phyloP scores from a whole-genome alignment of 2,113 vertebrate species.

The Reinhardtius hippoglossoides region DNA sequence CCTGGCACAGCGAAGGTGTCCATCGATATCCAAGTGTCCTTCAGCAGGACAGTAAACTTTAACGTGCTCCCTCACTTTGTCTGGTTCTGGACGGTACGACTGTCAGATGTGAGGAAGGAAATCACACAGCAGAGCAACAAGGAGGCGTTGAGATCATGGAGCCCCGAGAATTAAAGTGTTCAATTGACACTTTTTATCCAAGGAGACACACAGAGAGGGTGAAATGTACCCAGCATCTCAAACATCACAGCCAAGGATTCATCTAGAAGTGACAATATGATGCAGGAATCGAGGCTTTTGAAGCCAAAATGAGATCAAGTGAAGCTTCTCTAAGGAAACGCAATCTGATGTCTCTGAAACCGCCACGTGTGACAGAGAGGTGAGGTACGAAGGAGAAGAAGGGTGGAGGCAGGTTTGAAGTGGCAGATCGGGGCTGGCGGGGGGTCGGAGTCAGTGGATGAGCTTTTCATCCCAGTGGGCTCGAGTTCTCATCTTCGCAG shows the following conservation, averaged over 20 bases:
- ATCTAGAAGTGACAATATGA: background rate
- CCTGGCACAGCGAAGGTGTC: background rate
- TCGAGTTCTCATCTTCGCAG: conserved; percentile 52
- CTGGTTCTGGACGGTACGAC: background rate
- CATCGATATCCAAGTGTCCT: background rate
- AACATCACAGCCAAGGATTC: background rate
- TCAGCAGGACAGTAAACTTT: background rate
- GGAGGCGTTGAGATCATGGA: background rate
- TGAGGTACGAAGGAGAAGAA: background rate
- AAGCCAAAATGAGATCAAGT: background rate
- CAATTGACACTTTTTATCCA: background rate
- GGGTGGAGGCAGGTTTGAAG: conserved; percentile 39
- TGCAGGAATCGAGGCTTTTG: background rate
- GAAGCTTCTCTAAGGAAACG: background rate
- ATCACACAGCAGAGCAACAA: background rate
- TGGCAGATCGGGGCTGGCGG: background rate
- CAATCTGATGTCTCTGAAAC: too few relatives aligned
- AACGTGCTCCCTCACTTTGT: background rate
- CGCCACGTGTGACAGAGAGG: background rate
- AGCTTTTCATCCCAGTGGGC: conserved; percentile 62
- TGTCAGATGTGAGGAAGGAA: background rate
- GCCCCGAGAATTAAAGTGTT: background rate
- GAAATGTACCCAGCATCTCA: background rate
- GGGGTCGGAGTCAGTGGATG: conserved; percentile 44
- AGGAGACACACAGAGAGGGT: background rate